Evolutionary conservation across 2,113 vertebrate genomes (phyloP).

Genomic region (Euleptes europaea): DNA sequence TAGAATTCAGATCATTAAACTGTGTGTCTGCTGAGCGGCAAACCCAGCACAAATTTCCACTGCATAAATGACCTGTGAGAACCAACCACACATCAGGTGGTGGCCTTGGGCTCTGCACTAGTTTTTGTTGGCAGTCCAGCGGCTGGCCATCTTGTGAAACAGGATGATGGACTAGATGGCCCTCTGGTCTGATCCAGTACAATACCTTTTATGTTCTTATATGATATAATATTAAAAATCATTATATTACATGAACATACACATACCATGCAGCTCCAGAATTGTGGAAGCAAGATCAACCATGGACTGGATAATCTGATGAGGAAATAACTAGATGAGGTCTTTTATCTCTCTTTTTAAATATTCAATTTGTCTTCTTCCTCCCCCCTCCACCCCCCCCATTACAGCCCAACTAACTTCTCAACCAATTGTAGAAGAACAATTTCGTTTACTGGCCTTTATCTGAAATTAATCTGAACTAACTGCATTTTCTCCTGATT

Average conservation of each 20-base stretch:
- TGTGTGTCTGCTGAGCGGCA: no score
- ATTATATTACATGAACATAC: not conserved
- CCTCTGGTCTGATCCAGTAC: no score
- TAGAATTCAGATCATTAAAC: no score
- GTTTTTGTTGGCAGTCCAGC: no score
- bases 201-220: not conserved
- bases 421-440: not conserved
- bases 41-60: no score
- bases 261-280: no score
- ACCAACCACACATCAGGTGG: not conserved
- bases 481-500: not conserved
- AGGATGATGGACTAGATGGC: no score
- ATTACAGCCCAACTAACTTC: no score
- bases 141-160: no score
- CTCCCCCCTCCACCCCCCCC: no score
- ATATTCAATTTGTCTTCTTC: not conserved
- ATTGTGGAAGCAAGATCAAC: not conserved
- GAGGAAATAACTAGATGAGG: not conserved
- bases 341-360: not conserved
- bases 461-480: not conserved
- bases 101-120: no score
- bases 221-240: not conserved
- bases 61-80: no score
- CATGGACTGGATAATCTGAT: not conserved
- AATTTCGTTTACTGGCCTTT: not conserved